Evolutionary conservation across 2,888 invertebrate species (phyloP).

Genomic region (Drosophila multiciliata): DNA sequence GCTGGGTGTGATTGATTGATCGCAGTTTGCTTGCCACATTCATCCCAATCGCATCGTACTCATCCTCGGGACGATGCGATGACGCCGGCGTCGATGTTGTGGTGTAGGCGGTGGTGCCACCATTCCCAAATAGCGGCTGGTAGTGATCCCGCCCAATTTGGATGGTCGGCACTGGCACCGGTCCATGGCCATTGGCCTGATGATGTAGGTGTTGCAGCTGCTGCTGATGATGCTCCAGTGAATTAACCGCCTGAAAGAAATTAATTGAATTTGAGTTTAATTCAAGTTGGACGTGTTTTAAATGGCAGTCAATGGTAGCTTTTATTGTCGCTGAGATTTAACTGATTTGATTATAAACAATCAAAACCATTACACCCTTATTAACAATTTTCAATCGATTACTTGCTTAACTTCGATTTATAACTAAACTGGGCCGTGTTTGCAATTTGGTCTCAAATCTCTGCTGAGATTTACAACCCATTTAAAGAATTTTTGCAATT

Average conservation of each 20-base stretch:
- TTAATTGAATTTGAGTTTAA: neutral
- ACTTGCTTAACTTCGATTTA: neutral
- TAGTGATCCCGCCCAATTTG: slow-evolving; percentile 83
- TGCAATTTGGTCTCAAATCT: neutral
- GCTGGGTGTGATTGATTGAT: slow-evolving; percentile 82
- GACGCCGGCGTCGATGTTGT: slow-evolving; percentile 64
- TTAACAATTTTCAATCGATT: too few species aligned
- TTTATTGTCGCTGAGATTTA: too few species aligned
- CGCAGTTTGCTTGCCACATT: slow-evolving; percentile 84
- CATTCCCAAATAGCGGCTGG: slow-evolving; percentile 81
- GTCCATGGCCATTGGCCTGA: slow-evolving; percentile 70
- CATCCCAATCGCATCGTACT: slow-evolving; percentile 84
- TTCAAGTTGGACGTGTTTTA: neutral
- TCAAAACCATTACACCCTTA: too few species aligned
- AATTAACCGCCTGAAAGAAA: slow-evolving; percentile 79
- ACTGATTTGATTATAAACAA: too few species aligned
- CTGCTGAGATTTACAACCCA: neutral
- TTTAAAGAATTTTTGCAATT: neutral
- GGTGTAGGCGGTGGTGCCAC: slow-evolving; percentile 71
- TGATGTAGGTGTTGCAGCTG: slow-evolving; percentile 82
- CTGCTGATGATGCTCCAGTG: slow-evolving; percentile 83
- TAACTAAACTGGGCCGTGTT: neutral
- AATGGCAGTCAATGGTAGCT: neutral
- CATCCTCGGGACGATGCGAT: slow-evolving; percentile 77
- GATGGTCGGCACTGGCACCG: slow-evolving; percentile 81